Evolutionary conservation across 2,797 vertebrate species (phyloP).

Genomic region (Crenuchus spilurus): DNA sequence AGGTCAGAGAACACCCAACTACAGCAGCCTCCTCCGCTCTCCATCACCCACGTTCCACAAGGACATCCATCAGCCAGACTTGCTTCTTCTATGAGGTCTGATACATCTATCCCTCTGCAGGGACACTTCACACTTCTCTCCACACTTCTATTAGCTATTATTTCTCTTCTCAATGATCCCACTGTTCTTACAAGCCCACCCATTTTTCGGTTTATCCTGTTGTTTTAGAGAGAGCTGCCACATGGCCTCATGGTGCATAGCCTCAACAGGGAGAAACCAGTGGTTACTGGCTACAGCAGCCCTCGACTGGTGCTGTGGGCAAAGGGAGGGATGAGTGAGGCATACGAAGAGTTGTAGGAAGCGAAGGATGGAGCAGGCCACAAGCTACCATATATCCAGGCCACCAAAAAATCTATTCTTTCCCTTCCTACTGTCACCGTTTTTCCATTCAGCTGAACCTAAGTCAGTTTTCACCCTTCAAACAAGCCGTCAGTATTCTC

Average conservation of each 20-base stretch:
- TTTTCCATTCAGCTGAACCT: conserved; percentile 60
- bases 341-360: conserved; percentile 66
- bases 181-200: conserved; percentile 20
- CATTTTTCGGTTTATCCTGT: conserved; percentile 27
- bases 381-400: conserved; percentile 65
- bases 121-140: conserved; percentile 38
- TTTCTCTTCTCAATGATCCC: conserved; percentile 53
- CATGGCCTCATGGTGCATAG: conserved; percentile 66
- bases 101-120: conserved; percentile 14
- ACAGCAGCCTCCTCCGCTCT: conserved; percentile 16
- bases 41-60: conserved; percentile 6
- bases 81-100: conserved; percentile 24
- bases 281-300: conserved; percentile 64
- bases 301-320: conserved; percentile 58
- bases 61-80: conserved; percentile 40
- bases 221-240: conserved; percentile 57
- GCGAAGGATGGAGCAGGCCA: conserved; percentile 58
- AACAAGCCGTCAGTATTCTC: conserved; percentile 17
- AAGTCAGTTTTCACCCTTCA: conserved; percentile 5
- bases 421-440: conserved; percentile 57
- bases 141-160: conserved; percentile 41
- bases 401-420: conserved; percentile 67
- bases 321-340: conserved; percentile 48
- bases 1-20: conserved; percentile 47
- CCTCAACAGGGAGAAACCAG: conserved; percentile 59